Evolutionary conservation across 2,113 vertebrate species (phyloP).

Genomic region (Sclerurus mexicanus): DNA sequence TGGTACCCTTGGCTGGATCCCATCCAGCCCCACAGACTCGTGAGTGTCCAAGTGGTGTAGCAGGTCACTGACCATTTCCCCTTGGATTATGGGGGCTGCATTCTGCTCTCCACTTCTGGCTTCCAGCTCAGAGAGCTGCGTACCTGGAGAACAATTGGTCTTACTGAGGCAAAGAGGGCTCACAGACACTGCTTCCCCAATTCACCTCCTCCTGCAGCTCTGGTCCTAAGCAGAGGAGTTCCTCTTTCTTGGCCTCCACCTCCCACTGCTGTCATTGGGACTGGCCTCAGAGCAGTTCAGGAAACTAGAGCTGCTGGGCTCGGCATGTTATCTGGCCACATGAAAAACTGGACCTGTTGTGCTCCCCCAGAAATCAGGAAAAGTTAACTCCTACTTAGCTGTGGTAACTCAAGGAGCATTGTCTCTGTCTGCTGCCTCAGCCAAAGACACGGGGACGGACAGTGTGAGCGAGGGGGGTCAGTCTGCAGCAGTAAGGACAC

Average conservation of each 20-base stretch:
- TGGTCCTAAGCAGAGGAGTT: background rate
- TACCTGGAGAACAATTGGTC: background rate
- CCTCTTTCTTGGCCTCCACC: background rate
- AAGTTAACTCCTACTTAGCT: background rate
- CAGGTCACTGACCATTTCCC: background rate
- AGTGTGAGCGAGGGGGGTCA: accelerated
- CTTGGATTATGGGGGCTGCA: background rate
- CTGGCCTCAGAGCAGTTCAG: background rate
- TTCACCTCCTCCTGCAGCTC: background rate
- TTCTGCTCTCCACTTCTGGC: background rate
- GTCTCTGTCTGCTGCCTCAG: background rate
- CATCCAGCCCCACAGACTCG: background rate
- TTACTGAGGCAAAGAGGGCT: background rate
- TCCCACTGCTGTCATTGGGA: background rate
- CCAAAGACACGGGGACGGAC: background rate
- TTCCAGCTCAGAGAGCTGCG: background rate
- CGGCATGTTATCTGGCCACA: accelerated
- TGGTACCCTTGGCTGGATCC: background rate
- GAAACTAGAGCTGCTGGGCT: background rate
- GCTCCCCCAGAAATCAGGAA: background rate
- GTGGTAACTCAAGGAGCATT: background rate
- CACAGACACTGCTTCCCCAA: background rate
- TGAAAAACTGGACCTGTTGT: background rate
- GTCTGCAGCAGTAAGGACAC: background rate
- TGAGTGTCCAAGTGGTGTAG: background rate